Evolutionary conservation across 1,140 invertebrate species (phyloP), one percentile per base, ranked within the genome.

Genomic region (Delia radicum): DNA sequence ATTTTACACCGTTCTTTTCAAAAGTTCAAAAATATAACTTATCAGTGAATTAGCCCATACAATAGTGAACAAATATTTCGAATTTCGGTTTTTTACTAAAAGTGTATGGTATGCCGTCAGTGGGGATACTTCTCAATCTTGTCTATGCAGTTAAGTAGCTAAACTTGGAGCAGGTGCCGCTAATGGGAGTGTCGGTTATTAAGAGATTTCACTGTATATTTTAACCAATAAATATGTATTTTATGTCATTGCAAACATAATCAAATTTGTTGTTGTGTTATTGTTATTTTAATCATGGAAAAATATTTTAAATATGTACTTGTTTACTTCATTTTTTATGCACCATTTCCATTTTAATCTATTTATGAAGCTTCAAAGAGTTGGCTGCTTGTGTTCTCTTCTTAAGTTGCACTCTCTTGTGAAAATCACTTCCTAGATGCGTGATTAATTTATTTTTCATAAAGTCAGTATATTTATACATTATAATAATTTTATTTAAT

Each of bases 231-330:
- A n/a, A n/a, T n/a, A n/a, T n/a, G n/a, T n/a, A 37, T 3, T 55
- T 21, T 18, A 21, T 55, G 48, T 18, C 48, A 55, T n/a, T 55
- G n/a, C 48, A 55, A 55, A 55, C 48, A 21, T n/a, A 18, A 55
- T 8, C 48, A 55, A 55, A 21, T 55, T n/a, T 6, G 2, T 48
- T 48, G 18, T 55, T 55, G n/a, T 55, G 33, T 55, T 55, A 55
- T 55, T 55, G 48, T 55, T 55, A 55, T 55, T 55, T 55, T 55
- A 55, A 55, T 55, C 48, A 55, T 55, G 48, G 48, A 55, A 55
- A 55, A 55, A 55, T 55, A 55, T 55, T 55, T 55, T 55, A 55
- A 55, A 55, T 55, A 21, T 55, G 24, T 55, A 55, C 48, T 55
- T 55, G 48, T 55, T 55, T 55, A 55, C 48, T 21, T 21, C n/a